These are phyloP conservation scores for Liodrosophila aerea DNA, from an alignment of 2,888 invertebrate genomes.

Conservation along the genomic window DNA sequence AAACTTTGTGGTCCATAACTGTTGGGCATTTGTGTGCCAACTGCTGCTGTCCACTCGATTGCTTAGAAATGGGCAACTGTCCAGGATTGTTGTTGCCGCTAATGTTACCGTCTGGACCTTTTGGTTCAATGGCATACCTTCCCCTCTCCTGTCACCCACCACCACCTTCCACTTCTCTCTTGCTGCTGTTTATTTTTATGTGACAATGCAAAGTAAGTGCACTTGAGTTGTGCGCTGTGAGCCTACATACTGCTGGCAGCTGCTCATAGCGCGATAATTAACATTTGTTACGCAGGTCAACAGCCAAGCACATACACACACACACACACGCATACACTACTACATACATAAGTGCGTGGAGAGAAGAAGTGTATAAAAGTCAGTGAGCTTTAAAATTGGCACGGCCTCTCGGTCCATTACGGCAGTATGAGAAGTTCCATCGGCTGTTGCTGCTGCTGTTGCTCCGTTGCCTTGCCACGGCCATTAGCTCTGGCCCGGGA, in stretches of 20 bases:
- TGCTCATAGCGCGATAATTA: conserved; percentile 54
- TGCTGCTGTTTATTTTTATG: conserved; percentile 66
- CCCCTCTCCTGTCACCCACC: neutral
- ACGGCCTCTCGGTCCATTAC: conserved; percentile 63
- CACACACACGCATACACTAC: conserved; percentile 11
- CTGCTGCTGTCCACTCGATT: conserved; percentile 27
- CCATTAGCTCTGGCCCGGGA: conserved; percentile 45
- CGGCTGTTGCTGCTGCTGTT: conserved; percentile 27
- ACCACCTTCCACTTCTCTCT: conserved; percentile 6
- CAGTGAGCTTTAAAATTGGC: conserved; percentile 76
- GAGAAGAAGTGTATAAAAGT: conserved; percentile 60
- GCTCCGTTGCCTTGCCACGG: conserved; percentile 49
- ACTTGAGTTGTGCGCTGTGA: conserved; percentile 58
- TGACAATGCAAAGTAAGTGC: conserved; percentile 73
- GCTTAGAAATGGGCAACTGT: conserved; percentile 53
- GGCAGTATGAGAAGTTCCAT: conserved; percentile 73
- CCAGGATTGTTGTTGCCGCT: conserved; percentile 57
- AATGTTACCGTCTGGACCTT: conserved; percentile 62
- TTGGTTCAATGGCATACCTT: conserved; percentile 13
- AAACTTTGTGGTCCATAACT: conserved; percentile 62
- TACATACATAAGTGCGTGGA: conserved; percentile 34
- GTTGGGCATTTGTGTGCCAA: conserved; percentile 38
- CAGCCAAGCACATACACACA: conserved; percentile 24
- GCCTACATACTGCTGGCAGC: conserved; percentile 59
- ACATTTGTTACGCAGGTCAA: conserved; percentile 61